Base-by-base conservation (phyloP, 2,113 vertebrate species). In the Neogale vison region DNA sequence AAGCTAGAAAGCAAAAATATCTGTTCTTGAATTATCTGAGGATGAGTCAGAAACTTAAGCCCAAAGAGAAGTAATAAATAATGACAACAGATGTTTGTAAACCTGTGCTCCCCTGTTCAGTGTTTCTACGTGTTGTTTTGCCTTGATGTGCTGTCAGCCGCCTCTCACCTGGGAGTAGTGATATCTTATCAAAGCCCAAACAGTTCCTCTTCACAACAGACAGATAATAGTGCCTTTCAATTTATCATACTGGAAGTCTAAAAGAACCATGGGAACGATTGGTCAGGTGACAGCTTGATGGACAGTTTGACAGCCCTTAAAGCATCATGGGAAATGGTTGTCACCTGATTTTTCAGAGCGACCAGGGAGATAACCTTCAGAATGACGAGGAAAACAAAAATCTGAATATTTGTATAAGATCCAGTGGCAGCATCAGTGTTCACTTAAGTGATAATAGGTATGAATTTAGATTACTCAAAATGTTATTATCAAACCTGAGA, bases 181-280 rank as follows among this genome's bases (percentile, higher is more conserved):
- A 99, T 99, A 99, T 99, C 99, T 99, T 99, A 99, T 99, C 99
- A 99, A 99, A 99, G 99, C 99, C 99, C 98, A 99, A 99, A 99
- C 99, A 99, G 99, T 99, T 99, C 99, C 99, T 99, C 99, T 99
- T 99, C 99, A 98, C 98, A 98, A 98, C 98, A 98, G 97, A 97
- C 98, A 99, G 99, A 99, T 99, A 99, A 99, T 99, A 98, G 99
- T 97, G 99, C 98, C 99, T 99, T 99, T 99, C 99, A 99, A 98
- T 99, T 99, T 99, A 99, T 99, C 99, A 99, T 99, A 99, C 97
- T 98, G 98, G 96, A 98, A 99, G 99, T 99, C 99, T 99, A 97
- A 98, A 97, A 99, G 99, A 99, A 99, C 99, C 99, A 99, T 99
- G 99, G 99, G 99, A 99, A 99, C 99, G 99, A 98, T 96, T 99